These are phyloP conservation scores for Scolanthus callimorphus DNA, from an alignment of 92 coral and sea anemone genomes.

Conservation along the genomic window DNA sequence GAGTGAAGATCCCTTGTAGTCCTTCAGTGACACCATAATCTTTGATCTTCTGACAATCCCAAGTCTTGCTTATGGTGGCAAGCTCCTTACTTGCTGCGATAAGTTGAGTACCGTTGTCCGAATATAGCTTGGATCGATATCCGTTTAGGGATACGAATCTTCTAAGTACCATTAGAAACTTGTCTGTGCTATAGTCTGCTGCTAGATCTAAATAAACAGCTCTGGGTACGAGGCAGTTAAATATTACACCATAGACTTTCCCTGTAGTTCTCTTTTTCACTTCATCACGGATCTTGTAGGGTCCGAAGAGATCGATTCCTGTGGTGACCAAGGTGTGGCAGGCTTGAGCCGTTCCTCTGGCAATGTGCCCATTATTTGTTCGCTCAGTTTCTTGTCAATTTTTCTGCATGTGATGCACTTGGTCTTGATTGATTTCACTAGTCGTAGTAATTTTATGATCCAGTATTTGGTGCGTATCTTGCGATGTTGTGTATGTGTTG, in stretches of 20 bases:
- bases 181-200: too few relatives aligned
- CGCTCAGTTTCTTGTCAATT: constrained; percentile 13
- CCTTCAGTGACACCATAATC: too few relatives aligned
- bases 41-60: too few relatives aligned
- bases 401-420: constrained; percentile 28
- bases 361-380: constrained; percentile 28
- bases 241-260: constrained; percentile 41
- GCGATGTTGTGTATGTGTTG: constrained; percentile 25
- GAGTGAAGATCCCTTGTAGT: too few relatives aligned
- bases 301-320: constrained; percentile 36
- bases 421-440: constrained; percentile 20
- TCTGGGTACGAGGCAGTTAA: constrained; percentile 34
- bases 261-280: constrained; percentile 36
- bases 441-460: constrained; percentile 21
- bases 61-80: too few relatives aligned
- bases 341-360: constrained; percentile 40
- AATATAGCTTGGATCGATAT: too few relatives aligned
- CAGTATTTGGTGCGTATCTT: constrained; percentile 36
- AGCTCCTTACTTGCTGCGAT: too few relatives aligned
- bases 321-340: constrained; percentile 28
- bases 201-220: constrained; percentile 47
- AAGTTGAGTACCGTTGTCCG: too few relatives aligned
- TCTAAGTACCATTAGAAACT: too few relatives aligned
- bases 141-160: too few relatives aligned
- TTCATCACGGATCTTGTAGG: constrained; percentile 29